phyloP scores from a whole-genome alignment of 2,888 invertebrate species.

The Rotaria socialis region DNA sequence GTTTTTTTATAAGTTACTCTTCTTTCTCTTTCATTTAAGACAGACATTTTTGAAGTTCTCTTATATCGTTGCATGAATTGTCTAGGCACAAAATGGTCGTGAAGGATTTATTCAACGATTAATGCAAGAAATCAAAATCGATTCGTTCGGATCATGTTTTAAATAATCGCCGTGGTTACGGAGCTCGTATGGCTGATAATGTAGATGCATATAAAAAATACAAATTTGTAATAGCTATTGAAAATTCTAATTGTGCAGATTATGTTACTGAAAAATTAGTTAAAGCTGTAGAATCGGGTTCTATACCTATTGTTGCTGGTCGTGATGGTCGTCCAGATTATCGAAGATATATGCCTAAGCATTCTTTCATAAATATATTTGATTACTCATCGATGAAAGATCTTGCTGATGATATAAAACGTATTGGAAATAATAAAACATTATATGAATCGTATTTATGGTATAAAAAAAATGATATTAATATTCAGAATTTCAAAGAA shows the following conservation, averaged over 20 bases:
- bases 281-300: constrained; percentile 43
- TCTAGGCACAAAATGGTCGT: constrained; percentile 38
- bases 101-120: constrained; percentile 37
- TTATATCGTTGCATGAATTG: not conserved
- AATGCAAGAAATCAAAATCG: constrained; percentile 42
- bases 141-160: constrained; percentile 42
- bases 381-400: constrained; percentile 39
- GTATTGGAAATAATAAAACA: not conserved
- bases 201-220: constrained; percentile 42
- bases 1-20: no score
- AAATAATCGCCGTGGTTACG: constrained; percentile 40
- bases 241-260: constrained; percentile 46
- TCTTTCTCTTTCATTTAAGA: no score
- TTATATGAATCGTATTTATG: constrained; percentile 20
- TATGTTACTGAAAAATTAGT: constrained; percentile 47
- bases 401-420: constrained; percentile 41
- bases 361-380: constrained; percentile 44
- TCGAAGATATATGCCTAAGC: constrained; percentile 38
- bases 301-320: constrained; percentile 46
- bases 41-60: no score
- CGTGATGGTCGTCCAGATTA: constrained; percentile 39
- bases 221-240: constrained; percentile 46
- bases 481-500: not conserved
- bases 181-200: constrained; percentile 42
- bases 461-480: not conserved